Evolutionary conservation across 2,797 vertebrate species (phyloP), one percentile per base, ranked within the genome.

Genomic region (Nothura maculosa): DNA sequence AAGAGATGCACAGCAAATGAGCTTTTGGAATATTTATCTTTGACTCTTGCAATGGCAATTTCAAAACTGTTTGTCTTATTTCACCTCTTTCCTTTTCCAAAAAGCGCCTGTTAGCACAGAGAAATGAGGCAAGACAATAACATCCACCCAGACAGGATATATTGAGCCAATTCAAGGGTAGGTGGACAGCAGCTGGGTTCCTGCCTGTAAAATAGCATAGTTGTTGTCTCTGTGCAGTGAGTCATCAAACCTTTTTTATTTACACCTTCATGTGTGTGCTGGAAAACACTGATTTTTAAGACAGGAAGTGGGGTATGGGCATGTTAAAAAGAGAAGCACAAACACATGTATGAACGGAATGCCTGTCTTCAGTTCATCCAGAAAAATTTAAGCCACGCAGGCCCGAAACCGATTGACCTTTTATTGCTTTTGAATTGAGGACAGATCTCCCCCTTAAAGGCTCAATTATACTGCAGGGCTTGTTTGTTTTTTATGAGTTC

Each of bases 151-250:
- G 98, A 98, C 97, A 98, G 98, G 97, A 98, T 98, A 98, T 98
- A 99, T 98, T 97, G 98, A 99, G 97, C 97, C 98, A 98, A 98
- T 99, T 98, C 98, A 96, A 98, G 97, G 97, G 95, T 96, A 85
- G 95, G 97, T 97, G 97, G 97, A 96, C 93, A 98, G 97, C 98
- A 98, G 98, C 98, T 98, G 98, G 32, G 68, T 97, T 98, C 97
- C 88, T 92, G 97, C 93, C 97, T 94, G 81, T 95, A 95, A 95
- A 96, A 96, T 97, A 95, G 96, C 97, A 93, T 95, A 97, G 96
- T 94, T 90, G 93, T 96, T 97, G 93, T 94, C 73, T 94, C 92
- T 95, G 96, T 90, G 90, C 97, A 94, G 72, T 50, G 87, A 97
- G 94, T 97, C 97, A 97, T 96, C 97, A 95, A 94, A 55, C 30